Evolutionary conservation across 2,113 vertebrate species (phyloP).

Genomic region (Mionectes macconnelli): DNA sequence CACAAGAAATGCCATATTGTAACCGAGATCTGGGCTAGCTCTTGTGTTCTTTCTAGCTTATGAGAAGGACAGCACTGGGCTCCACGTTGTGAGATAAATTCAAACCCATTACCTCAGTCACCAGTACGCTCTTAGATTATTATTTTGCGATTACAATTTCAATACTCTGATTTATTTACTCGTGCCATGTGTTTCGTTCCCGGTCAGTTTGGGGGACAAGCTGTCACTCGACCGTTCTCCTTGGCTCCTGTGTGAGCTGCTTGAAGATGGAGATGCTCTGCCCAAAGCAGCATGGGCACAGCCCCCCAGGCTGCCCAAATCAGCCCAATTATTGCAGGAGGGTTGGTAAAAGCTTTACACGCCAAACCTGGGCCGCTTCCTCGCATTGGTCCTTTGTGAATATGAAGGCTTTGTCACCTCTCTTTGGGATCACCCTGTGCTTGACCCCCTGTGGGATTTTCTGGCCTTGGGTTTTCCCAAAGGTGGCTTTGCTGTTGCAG

Average conservation of each 20-base stretch:
- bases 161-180: not conserved
- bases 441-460: not conserved
- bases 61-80: not conserved
- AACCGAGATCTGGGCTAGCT: not conserved
- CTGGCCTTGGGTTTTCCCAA: not conserved
- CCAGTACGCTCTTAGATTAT: not conserved
- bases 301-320: not conserved
- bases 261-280: not conserved
- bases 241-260: not conserved
- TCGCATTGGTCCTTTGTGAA: rapidly evolving
- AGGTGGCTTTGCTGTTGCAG: not conserved
- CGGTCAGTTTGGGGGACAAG: not conserved
- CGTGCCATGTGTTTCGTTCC: not conserved
- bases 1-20: not conserved
- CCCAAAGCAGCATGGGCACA: rapidly evolving
- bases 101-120: slow-evolving; percentile 34
- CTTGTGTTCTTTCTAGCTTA: not conserved
- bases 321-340: not conserved
- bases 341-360: not conserved
- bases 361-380: rapidly evolving
- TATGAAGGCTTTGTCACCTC: not conserved
- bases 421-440: not conserved
- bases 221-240: not conserved
- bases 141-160: not conserved
- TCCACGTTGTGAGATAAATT: not conserved